phyloP scores from a whole-genome alignment of 2,888 invertebrate genomes.

The Dioctria linearis region DNA sequence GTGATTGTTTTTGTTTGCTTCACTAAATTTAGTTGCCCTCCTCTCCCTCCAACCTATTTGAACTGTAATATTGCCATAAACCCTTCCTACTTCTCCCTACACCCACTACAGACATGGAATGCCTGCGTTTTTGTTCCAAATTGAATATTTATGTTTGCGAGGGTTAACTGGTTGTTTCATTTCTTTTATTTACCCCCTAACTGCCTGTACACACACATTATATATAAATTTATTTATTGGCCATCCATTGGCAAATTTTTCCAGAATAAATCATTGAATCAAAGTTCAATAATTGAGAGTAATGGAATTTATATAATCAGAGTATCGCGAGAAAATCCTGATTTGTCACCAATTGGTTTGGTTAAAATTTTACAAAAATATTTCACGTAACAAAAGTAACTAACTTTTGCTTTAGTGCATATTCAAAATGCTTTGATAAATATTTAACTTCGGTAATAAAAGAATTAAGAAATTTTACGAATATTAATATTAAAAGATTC shows the following conservation, averaged over 20 bases:
- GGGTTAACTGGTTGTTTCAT: slow-evolving; percentile 50
- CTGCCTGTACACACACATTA: slow-evolving; percentile 64
- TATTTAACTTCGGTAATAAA: too few relatives aligned
- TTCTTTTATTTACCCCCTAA: slow-evolving; percentile 55
- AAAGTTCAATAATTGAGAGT: slow-evolving; percentile 33
- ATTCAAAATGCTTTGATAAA: too few relatives aligned
- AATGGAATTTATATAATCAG: slow-evolving; percentile 35
- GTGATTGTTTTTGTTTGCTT: slow-evolving; percentile 54
- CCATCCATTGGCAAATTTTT: slow-evolving; percentile 69
- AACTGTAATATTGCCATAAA: slow-evolving; percentile 40
- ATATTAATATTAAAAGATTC: too few relatives aligned
- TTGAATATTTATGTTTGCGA: slow-evolving; percentile 57
- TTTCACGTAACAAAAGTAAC: too few relatives aligned
- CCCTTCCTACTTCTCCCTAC: not conserved
- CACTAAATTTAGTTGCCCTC: slow-evolving; percentile 55
- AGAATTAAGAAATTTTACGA: too few relatives aligned
- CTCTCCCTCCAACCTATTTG: slow-evolving; percentile 21
- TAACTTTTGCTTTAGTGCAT: too few relatives aligned
- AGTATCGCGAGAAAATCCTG: not conserved
- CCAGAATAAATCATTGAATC: slow-evolving; percentile 56
- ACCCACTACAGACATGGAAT: not conserved
- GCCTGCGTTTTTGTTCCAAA: slow-evolving; percentile 51
- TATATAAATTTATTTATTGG: slow-evolving; percentile 70
- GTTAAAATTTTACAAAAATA: too few relatives aligned
- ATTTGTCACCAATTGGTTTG: too few relatives aligned